phyloP scores from a whole-genome alignment of 1,140 invertebrate species.

The Cydia pomonella region DNA sequence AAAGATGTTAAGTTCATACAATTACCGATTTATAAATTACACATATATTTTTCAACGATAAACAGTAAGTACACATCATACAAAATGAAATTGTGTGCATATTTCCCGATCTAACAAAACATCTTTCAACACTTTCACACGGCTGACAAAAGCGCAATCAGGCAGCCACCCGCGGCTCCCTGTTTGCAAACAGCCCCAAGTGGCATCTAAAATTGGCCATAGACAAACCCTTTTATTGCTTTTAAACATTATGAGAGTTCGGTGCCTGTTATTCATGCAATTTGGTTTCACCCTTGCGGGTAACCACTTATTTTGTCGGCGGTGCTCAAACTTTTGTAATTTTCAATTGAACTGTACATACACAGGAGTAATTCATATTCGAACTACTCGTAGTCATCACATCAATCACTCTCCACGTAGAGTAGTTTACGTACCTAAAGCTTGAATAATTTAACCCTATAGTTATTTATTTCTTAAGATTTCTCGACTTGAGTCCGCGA shows the following conservation, averaged over 20 bases:
- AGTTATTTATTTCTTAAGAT: too few species aligned
- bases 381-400: background rate
- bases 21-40: too few species aligned
- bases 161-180: constrained; percentile 62
- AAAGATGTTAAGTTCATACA: too few species aligned
- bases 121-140: constrained; percentile 36
- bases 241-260: constrained; percentile 1
- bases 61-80: too few species aligned
- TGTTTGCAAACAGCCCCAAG: constrained; percentile 65
- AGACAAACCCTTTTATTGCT: constrained; percentile 37
- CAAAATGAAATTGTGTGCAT: background rate
- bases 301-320: background rate
- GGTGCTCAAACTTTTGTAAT: constrained; percentile 8
- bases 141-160: constrained; percentile 69
- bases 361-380: background rate
- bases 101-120: background rate
- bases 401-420: background rate
- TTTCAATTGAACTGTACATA: background rate
- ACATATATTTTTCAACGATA: too few species aligned
- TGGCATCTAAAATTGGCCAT: constrained; percentile 52
- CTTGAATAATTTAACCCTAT: too few species aligned
- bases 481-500: too few species aligned
- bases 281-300: constrained; percentile 22
- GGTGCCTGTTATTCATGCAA: constrained; percentile 21
- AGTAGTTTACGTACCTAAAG: too few species aligned